A percentile compares a stretch with the other conserved stretches of the same genome.
Conservation (phyloP, 2,797 vertebrate genomes). For the Gymnothorax reevesii region DNA sequence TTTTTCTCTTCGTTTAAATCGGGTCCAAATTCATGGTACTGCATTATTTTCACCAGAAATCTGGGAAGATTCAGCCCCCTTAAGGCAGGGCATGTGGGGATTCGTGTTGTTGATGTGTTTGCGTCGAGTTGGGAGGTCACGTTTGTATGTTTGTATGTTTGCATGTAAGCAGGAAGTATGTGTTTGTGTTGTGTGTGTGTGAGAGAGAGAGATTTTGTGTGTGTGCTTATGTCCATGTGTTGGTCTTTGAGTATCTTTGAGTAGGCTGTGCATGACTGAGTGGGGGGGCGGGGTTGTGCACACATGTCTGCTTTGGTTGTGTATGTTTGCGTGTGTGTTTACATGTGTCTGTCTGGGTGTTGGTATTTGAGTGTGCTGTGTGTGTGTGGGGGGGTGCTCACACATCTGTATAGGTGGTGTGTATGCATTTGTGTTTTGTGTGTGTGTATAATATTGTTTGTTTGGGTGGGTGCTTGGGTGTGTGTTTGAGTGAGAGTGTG, state of each 20-base stretch:
- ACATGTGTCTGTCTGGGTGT: background rate
- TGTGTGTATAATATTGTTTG: background rate
- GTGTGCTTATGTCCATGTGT: conserved; percentile 11
- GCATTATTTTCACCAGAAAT: background rate
- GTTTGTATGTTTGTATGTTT: background rate
- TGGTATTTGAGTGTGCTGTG: background rate
- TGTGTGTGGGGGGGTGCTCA: background rate
- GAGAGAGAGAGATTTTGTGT: background rate
- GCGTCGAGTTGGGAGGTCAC: background rate
- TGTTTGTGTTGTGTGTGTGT: background rate
- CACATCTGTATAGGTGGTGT: too few relatives aligned
- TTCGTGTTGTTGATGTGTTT: background rate
- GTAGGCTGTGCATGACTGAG: background rate
- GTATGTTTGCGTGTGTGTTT: background rate
- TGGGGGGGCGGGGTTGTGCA: too few relatives aligned
- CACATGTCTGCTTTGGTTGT: too few relatives aligned
- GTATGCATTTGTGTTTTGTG: too few relatives aligned
- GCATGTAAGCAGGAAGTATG: background rate
- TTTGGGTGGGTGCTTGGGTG: background rate
- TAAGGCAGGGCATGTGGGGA: background rate
- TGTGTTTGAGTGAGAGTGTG: background rate
- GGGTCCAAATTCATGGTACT: background rate
- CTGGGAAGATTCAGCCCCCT: background rate
- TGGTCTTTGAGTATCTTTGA: background rate
- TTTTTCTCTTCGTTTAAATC: background rate